Conservation (phyloP, 1,140 invertebrate species). For the Dufourea novaeangliae region DNA sequence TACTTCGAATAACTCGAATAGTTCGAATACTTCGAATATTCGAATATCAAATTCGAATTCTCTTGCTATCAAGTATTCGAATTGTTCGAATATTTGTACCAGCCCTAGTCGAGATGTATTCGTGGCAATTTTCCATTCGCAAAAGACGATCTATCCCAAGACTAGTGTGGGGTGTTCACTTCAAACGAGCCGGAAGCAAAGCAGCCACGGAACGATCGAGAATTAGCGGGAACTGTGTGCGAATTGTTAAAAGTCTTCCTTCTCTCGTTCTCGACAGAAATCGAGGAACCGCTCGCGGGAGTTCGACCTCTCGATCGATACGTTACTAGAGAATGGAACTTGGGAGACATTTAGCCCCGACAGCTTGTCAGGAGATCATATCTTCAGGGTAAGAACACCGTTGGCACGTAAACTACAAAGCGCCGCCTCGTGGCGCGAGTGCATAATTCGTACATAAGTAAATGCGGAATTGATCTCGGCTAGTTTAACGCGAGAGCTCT, state of each 20-base stretch:
- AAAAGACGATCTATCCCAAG: background rate
- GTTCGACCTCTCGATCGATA: constrained; percentile 81
- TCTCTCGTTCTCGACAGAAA: constrained; percentile 81
- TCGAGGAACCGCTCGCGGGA: constrained; percentile 80
- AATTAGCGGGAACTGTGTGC: constrained; percentile 19
- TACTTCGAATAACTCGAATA: no score
- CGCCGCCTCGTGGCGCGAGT: constrained; percentile 31
- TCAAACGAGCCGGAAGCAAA: background rate
- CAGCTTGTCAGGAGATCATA: constrained; percentile 82
- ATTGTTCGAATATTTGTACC: no score
- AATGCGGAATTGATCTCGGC: constrained; percentile 43
- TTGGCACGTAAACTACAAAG: constrained; percentile 58
- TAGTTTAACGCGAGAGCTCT: constrained; percentile 47
- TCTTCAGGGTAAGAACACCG: constrained; percentile 81
- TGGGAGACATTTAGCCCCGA: constrained; percentile 84
- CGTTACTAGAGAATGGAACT: constrained; percentile 84
- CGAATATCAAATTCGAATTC: no score
- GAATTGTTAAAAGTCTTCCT: constrained; percentile 72
- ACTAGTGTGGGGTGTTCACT: background rate
- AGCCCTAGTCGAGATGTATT: no score
- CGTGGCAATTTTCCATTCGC: background rate
- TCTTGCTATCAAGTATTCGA: no score
- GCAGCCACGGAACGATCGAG: background rate
- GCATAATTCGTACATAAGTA: constrained; percentile 36
- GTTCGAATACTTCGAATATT: no score